A percentile compares a stretch with the other conserved stretches of the same genome.
These are phyloP conservation scores for Nothura maculosa DNA, from an alignment of 2,797 vertebrate species.

Conservation along the genomic window DNA sequence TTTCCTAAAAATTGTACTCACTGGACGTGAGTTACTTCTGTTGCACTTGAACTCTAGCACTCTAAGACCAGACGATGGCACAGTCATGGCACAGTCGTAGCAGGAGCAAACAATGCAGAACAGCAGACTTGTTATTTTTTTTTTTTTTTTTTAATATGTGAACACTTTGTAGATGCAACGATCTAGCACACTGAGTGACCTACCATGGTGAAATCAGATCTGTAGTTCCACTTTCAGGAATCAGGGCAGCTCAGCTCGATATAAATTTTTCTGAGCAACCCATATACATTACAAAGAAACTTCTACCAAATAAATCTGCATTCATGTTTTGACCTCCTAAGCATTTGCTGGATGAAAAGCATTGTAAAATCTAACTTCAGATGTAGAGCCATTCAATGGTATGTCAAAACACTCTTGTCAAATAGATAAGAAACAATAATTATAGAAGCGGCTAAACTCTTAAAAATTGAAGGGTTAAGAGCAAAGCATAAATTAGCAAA, in stretches of 20 bases:
- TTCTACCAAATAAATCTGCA: background rate
- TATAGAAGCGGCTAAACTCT: background rate
- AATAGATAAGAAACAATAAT: background rate
- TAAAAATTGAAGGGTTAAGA: background rate
- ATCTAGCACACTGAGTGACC: rapidly evolving
- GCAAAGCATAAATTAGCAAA: background rate
- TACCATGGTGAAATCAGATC: rapidly evolving
- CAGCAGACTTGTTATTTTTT: background rate
- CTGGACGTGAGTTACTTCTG: background rate
- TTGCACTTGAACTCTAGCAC: background rate
- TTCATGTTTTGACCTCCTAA: background rate
- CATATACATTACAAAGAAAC: background rate
- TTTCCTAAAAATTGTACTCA: background rate
- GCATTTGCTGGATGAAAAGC: background rate
- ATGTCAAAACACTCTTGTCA: background rate
- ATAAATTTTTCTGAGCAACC: background rate
- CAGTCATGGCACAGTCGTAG: background rate
- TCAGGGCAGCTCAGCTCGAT: background rate
- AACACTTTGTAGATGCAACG: background rate
- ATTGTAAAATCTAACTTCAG: background rate
- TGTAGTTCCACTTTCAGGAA: background rate
- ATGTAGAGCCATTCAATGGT: background rate
- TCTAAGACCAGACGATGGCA: background rate
- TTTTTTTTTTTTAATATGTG: background rate
- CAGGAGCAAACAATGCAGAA: background rate